Evolutionary conservation across 2,888 invertebrate genomes (phyloP).

Genomic region (Corythucha ciliata): DNA sequence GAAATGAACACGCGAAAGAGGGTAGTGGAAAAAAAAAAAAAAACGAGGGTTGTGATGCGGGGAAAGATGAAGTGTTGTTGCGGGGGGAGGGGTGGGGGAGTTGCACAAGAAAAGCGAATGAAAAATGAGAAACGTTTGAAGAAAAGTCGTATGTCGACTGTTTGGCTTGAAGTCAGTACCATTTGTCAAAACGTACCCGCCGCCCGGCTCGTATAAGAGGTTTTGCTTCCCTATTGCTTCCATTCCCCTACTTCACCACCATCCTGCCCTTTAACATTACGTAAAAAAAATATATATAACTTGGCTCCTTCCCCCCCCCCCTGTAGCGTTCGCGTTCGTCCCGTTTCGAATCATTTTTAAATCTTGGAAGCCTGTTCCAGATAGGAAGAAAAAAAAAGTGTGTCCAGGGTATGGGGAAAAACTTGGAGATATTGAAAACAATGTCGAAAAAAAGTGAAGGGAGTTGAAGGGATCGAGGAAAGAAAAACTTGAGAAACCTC

Average conservation of each 20-base stretch:
- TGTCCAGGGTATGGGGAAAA: slow-evolving; percentile 1
- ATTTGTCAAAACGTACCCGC: slow-evolving; percentile 25
- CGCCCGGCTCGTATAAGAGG: no score
- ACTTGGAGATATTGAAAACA: slow-evolving; percentile 25
- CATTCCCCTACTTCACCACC: neutral
- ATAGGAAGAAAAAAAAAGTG: slow-evolving; percentile 3
- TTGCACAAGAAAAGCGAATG: slow-evolving; percentile 23
- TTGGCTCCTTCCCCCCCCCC: neutral
- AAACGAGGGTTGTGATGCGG: no score
- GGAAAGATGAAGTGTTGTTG: neutral
- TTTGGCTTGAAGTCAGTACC: slow-evolving; percentile 21
- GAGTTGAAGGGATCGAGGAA: slow-evolving; percentile 9
- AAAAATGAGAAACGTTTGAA: slow-evolving; percentile 23
- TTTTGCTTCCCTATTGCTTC: no score
- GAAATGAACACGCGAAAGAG: no score
- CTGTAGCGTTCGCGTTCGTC: no score
- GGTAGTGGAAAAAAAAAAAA: no score
- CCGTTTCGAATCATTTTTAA: slow-evolving; percentile 17
- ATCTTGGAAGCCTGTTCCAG: slow-evolving; percentile 11
- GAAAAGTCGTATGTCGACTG: slow-evolving; percentile 25
- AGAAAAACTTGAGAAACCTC: slow-evolving; percentile 10
- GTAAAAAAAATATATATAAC: neutral
- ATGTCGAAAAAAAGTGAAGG: slow-evolving; percentile 9
- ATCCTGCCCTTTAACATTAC: neutral
- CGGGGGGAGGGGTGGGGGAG: slow-evolving; percentile 12